phyloP scores from a whole-genome alignment of 2,888 invertebrate species.

The Gortyna flavago region DNA sequence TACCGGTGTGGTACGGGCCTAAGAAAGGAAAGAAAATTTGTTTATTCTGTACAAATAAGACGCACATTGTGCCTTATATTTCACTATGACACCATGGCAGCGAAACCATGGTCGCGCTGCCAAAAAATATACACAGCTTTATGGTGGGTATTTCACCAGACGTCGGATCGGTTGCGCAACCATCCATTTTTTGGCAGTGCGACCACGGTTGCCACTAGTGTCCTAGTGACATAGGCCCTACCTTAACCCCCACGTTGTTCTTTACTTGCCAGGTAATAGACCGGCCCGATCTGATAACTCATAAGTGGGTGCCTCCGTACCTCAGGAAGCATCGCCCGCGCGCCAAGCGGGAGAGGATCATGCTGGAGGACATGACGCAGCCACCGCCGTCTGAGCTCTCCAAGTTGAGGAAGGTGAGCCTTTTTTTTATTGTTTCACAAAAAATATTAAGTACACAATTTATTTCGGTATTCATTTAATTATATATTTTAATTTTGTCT shows the following conservation, averaged over 20 bases:
- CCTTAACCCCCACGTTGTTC: not conserved
- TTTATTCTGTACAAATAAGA: too few species aligned
- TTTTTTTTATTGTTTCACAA: not conserved
- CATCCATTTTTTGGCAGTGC: not conserved
- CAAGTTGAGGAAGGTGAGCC: constrained; percentile 78
- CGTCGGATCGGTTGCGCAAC: not conserved
- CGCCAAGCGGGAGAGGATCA: constrained; percentile 72
- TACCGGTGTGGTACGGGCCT: too few species aligned
- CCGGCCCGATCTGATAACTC: constrained; percentile 73
- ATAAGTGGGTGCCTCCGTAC: constrained; percentile 83
- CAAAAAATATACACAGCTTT: not conserved
- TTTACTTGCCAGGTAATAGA: constrained; percentile 72
- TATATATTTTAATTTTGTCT: too few species aligned
- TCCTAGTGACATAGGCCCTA: too few species aligned
- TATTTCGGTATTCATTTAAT: too few species aligned
- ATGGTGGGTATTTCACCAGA: not conserved
- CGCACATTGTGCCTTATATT: too few species aligned
- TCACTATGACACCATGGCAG: not conserved
- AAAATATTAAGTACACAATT: too few species aligned
- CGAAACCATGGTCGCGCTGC: not conserved
- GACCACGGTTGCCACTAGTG: not conserved
- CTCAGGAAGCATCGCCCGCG: constrained; percentile 68
- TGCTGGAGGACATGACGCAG: constrained; percentile 76
- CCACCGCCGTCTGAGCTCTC: constrained; percentile 74
- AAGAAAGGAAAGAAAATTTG: too few species aligned